A percentile compares a stretch with the other conserved stretches of the same genome.
Conservation (phyloP, 2,888 invertebrate species). For the Standfussiana lucernea region DNA sequence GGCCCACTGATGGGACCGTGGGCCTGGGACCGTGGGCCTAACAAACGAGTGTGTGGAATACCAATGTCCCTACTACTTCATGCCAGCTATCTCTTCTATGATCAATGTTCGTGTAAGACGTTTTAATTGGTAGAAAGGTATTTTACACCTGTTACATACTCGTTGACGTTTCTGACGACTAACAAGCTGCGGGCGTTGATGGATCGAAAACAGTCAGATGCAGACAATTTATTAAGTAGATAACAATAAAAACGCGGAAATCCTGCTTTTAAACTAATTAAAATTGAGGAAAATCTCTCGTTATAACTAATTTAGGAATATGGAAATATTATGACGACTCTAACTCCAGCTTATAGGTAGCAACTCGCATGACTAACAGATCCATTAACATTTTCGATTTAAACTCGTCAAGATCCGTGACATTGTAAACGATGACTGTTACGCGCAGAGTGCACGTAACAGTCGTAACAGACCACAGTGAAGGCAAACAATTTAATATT, state of each 20-base stretch:
- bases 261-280: background rate
- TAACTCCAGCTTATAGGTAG: background rate
- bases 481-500: background rate
- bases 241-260: slow-evolving; percentile 7
- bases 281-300: background rate
- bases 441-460: background rate
- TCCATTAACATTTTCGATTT: background rate
- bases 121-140: slow-evolving; percentile 54
- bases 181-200: slow-evolving; percentile 28
- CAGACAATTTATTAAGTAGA: slow-evolving; percentile 10
- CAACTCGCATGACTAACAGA: background rate
- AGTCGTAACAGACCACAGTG: background rate
- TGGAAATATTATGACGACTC: background rate
- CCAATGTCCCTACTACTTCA: slow-evolving; percentile 42
- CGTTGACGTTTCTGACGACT: slow-evolving; percentile 5
- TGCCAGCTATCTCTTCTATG: slow-evolving; percentile 36
- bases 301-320: background rate
- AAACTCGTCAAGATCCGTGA: background rate
- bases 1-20: slow-evolving; percentile 58
- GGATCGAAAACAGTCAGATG: background rate
- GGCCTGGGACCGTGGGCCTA: slow-evolving; percentile 33
- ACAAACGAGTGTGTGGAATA: slow-evolving; percentile 52
- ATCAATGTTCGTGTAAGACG: slow-evolving; percentile 44
- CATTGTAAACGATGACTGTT: too few species aligned
- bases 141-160: slow-evolving; percentile 20